phyloP scores from a whole-genome alignment of 2,113 vertebrate genomes.

The Burhinus oedicnemus region DNA sequence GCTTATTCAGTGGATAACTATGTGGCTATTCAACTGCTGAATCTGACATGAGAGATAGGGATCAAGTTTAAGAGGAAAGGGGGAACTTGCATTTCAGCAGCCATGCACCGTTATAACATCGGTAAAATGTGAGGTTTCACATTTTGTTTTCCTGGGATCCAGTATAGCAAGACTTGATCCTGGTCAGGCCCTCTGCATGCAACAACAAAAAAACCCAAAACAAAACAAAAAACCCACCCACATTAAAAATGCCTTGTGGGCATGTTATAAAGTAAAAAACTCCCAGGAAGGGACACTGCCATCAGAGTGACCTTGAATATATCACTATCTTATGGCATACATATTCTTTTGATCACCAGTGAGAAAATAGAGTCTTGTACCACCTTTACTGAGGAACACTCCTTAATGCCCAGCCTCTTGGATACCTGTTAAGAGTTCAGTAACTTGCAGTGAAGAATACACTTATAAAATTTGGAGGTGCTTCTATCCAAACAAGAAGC shows the following conservation, averaged over 20 bases:
- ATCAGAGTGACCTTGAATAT: not conserved
- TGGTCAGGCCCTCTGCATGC: accelerated
- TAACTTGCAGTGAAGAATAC: not conserved
- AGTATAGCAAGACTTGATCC: not conserved
- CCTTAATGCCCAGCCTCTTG: not conserved
- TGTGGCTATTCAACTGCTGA: not conserved
- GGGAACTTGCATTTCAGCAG: not conserved
- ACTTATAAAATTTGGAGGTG: not conserved
- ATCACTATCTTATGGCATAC: not conserved
- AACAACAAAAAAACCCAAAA: not conserved
- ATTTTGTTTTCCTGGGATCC: not conserved
- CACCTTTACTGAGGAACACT: not conserved
- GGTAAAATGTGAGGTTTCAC: not conserved
- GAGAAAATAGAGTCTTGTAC: not conserved
- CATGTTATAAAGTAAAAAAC: not conserved
- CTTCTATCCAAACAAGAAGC: not conserved
- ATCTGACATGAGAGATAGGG: not conserved
- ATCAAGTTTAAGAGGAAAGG: not conserved
- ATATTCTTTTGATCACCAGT: not conserved
- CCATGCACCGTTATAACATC: not conserved
- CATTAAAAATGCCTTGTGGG: not conserved
- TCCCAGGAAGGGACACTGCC: not conserved
- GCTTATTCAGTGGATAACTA: conserved; percentile 12
- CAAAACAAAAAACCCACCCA: not conserved
- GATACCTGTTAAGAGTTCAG: not conserved